These are phyloP conservation scores for Lutraria lutraria DNA, from an alignment of 2,888 invertebrate genomes.

Conservation along the genomic window DNA sequence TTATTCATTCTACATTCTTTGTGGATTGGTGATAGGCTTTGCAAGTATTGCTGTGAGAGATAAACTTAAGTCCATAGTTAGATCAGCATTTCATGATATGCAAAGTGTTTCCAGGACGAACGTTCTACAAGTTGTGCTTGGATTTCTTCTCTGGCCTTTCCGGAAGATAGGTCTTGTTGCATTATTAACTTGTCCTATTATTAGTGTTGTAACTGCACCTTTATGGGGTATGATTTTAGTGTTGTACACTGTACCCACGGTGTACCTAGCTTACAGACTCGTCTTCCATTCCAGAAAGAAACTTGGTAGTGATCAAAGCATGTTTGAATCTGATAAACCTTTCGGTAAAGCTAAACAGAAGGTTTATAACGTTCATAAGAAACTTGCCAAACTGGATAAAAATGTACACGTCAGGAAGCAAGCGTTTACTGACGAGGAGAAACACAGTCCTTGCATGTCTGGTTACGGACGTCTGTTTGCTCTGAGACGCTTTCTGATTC, in stretches of 20 bases:
- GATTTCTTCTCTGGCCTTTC: constrained; percentile 84
- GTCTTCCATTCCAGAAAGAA: constrained; percentile 80
- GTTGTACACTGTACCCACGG: constrained; percentile 83
- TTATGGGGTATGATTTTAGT: constrained; percentile 77
- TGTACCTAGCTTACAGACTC: constrained; percentile 83
- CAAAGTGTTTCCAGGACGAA: constrained; percentile 81
- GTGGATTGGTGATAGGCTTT: constrained; percentile 80
- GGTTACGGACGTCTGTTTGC: constrained; percentile 68
- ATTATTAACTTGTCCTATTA: constrained; percentile 79
- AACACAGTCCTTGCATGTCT: constrained; percentile 70
- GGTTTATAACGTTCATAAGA: constrained; percentile 71
- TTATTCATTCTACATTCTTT: constrained; percentile 81
- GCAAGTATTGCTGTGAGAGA: constrained; percentile 74
- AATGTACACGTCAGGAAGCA: constrained; percentile 66
- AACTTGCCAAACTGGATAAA: constrained; percentile 75
- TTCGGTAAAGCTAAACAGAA: constrained; percentile 66
- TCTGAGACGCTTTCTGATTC: constrained; percentile 64
- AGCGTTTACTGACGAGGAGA: constrained; percentile 64
- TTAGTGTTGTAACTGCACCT: constrained; percentile 78
- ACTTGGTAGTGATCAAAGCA: constrained; percentile 68
- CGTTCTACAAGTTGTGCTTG: constrained; percentile 80
- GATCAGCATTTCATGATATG: constrained; percentile 83
- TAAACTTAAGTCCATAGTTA: constrained; percentile 79
- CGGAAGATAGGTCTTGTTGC: constrained; percentile 83
- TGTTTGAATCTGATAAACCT: constrained; percentile 68